These are phyloP conservation scores for Sthenelais limicola DNA, from an alignment of 2,888 invertebrate species.

Conservation along the genomic window DNA sequence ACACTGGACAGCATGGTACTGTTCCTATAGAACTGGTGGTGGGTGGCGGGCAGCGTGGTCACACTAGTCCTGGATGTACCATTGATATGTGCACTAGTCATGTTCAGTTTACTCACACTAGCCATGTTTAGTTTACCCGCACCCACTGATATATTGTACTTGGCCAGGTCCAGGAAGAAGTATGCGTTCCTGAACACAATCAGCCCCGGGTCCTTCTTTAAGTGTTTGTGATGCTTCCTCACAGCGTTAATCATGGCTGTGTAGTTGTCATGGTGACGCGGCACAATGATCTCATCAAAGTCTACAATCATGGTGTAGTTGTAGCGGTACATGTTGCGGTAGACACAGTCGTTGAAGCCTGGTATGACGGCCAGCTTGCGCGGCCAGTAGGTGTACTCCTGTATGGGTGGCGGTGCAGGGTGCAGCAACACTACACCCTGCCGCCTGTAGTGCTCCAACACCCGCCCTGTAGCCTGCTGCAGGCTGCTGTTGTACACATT, in stretches of 20 bases:
- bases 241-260: constrained; percentile 15
- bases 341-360: constrained; percentile 49
- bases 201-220: background rate
- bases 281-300: constrained; percentile 51
- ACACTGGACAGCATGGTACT: constrained; percentile 29
- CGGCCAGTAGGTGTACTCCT: constrained; percentile 39
- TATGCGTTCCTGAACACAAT: constrained; percentile 44
- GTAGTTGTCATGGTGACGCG: constrained; percentile 36
- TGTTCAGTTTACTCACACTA: background rate
- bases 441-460: constrained; percentile 43
- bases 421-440: constrained; percentile 33
- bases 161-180: constrained; percentile 44
- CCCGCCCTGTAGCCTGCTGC: constrained; percentile 7
- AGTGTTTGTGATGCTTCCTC: background rate
- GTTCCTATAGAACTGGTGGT: no score
- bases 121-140: background rate
- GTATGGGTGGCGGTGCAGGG: constrained; percentile 40
- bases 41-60: no score
- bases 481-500: constrained; percentile 45
- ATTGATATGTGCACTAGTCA: background rate
- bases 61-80: no score
- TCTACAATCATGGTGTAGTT: constrained; percentile 44
- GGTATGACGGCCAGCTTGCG: constrained; percentile 46
- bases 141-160: no score
- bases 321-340: constrained; percentile 49